Evolutionary conservation across 2,113 vertebrate species (phyloP), one percentile per base, ranked within the genome.

Genomic region (Ochotona curzoniae): DNA sequence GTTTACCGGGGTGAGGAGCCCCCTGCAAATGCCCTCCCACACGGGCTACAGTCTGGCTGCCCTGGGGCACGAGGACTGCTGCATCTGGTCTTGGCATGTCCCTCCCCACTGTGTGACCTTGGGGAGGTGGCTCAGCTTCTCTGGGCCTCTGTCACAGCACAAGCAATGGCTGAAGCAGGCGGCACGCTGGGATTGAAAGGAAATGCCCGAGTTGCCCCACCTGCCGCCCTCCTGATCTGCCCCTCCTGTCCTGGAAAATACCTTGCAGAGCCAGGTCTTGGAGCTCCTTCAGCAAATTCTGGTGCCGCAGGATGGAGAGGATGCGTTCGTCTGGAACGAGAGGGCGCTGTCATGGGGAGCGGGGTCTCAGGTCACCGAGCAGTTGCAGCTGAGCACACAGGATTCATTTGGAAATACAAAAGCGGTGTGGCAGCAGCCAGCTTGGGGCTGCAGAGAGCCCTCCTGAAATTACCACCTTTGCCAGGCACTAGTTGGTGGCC

Each of bases 181-280:
- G 5, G 23, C 60, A 1, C 0, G 2, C 78, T 30, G 3, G 23
- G 13, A 69, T 0, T 5, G 49, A 25, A 88, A 78, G 71, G 67
- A 26, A 67, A n/a, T 35, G 25, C 25, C 69, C 8, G 30, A 32
- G 12, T 74, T 8, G 28, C n/a, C 23, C 60, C 23, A 61, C 7
- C 78, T 67, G 35, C 82, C 49, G 47, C 25, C 86, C 20, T 6
- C 54, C 23, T 17, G 32, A 67, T 83, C 75, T 67, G 66, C 12
- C 15, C 32, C 69, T 82, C 87, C 0, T 11, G n/a, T 32, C 21
- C 47, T 10, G 83, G 66, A 92, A 94, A 95, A 97, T 98, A 99
- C 99, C 99, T 98, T 98, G 98, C 79, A 98, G 96, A 30, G 99
- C 99, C 12, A 99, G 98, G 93, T 99, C 98, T 96, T 99, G 99